Evolutionary conservation across 1,140 invertebrate genomes (phyloP).

Genomic region (Vanessa tameamea): DNA sequence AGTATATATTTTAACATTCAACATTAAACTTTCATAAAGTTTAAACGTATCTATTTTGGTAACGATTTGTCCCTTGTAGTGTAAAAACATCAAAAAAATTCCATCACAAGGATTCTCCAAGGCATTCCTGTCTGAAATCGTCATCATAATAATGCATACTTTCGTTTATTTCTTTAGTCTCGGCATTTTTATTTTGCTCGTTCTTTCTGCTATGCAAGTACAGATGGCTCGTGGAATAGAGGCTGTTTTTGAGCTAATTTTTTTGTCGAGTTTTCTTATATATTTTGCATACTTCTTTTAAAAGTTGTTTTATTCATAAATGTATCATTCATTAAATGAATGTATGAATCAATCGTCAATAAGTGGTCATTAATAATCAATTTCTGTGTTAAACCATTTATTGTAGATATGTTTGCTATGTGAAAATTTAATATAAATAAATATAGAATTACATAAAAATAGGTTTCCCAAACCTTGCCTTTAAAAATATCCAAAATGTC

Average conservation of each 20-base stretch:
- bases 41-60: conserved; percentile 2
- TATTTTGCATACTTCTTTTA: too few species aligned
- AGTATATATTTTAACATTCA: conserved; percentile 7
- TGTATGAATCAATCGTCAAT: too few species aligned
- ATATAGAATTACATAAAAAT: too few species aligned
- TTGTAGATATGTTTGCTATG: too few species aligned
- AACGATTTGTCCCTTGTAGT: conserved; percentile 12
- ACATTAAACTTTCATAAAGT: conserved; percentile 9
- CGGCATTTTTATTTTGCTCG: conserved; percentile 69
- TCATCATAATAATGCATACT: conserved; percentile 78
- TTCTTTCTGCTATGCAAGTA: conserved; percentile 50
- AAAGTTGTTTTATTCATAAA: too few species aligned
- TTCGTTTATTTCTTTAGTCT: conserved; percentile 73
- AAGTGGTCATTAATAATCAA: too few species aligned
- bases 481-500: too few species aligned
- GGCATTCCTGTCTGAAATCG: conserved; percentile 55
- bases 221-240: conserved; percentile 41
- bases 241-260: conserved; percentile 18
- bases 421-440: too few species aligned
- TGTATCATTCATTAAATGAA: too few species aligned
- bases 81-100: conserved; percentile 23
- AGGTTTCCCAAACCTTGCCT: too few species aligned
- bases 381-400: too few species aligned
- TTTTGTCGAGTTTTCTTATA: neutral
- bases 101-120: conserved; percentile 43